Conservation (phyloP, 2,797 vertebrate genomes). For the Lutjanus campechanus region DNA sequence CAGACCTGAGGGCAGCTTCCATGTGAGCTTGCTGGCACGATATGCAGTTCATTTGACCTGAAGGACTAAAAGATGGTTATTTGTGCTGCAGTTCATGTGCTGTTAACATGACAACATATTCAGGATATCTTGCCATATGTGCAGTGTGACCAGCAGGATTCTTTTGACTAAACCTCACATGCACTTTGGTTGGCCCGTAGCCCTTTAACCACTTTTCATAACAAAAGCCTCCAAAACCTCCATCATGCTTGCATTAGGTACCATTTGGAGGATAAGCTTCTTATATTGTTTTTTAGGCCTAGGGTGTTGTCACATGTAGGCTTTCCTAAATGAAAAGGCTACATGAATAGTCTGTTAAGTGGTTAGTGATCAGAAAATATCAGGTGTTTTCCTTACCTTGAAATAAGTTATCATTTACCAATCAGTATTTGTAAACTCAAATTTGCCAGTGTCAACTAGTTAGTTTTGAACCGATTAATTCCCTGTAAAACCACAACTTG, state of each 20-base stretch:
- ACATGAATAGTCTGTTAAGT: too few species aligned
- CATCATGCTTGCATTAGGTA: conserved; percentile 9
- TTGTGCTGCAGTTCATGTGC: conserved; percentile 7
- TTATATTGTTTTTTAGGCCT: conserved; percentile 42
- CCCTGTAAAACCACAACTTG: not conserved
- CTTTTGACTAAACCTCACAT: conserved; percentile 1
- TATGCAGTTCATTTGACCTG: not conserved
- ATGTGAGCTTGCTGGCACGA: conserved; percentile 2
- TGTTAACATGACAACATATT: not conserved
- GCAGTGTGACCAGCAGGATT: not conserved
- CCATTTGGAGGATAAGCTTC: conserved; percentile 44
- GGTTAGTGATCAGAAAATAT: not conserved
- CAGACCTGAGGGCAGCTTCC: conserved; percentile 24
- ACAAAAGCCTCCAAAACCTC: conserved; percentile 13
- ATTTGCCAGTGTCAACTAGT: not conserved
- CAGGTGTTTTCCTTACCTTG: not conserved
- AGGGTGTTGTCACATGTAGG: conserved; percentile 24
- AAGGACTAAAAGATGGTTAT: not conserved
- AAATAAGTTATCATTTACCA: conserved; percentile 1
- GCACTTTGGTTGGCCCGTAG: not conserved
- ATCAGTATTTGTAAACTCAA: not conserved
- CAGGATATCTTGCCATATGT: not conserved
- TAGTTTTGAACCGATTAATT: not conserved
- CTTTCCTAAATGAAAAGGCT: conserved; percentile 16
- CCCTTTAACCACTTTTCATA: conserved; percentile 18